Evolutionary conservation across 92 coral and sea anemone species (phyloP), one percentile per base, ranked within the genome.

Genomic region (Anthopleura xanthogrammica): DNA sequence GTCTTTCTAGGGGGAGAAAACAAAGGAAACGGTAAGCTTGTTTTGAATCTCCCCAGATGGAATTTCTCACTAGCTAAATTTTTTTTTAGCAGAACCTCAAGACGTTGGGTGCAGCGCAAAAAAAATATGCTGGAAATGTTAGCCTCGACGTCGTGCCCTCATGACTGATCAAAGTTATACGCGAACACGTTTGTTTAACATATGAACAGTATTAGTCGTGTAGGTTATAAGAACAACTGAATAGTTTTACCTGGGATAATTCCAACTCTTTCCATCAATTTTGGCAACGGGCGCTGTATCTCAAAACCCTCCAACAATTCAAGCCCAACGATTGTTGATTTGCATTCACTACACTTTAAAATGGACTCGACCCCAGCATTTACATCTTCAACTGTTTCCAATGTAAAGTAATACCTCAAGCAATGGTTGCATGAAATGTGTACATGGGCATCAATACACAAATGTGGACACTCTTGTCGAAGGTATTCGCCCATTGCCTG

Each of bases 301-400:
- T 62, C 74, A 85, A 79, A 92, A 23, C 95, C 92, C 55, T 78
- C 82, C 62, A 89, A 66, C 79, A 89, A 73, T 52, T 89, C 86
- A 41, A 14, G 36, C 24, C 78, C 78, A 10, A 77, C 80, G 3
- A 82, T 41, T 23, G 36, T 79, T 48, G 60, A 81, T 73, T 89
- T 83, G 78, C 95, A 92, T 72, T 86, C 80, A 54, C 78, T 76
- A 20, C 95, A 91, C 20, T 41, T 36, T 12, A 76, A 48, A 29
- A 46, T 41, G 60, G 72, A 22, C 79, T 80, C 72, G 23, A 58
- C 77, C n/a, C 41, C 85, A 9, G 52, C 72, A 41, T 29, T 42
- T 41, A 68, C 57, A 17, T 86, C 91, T 75, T 87, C 81, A 10
- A 90, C 84, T 14, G n/a, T 7, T 39, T 79, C 23, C 73, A 89